Evolutionary conservation across 64 coral and sea anemone species (phyloP).

Genomic region (Hydrozoanthus tunicans): DNA sequence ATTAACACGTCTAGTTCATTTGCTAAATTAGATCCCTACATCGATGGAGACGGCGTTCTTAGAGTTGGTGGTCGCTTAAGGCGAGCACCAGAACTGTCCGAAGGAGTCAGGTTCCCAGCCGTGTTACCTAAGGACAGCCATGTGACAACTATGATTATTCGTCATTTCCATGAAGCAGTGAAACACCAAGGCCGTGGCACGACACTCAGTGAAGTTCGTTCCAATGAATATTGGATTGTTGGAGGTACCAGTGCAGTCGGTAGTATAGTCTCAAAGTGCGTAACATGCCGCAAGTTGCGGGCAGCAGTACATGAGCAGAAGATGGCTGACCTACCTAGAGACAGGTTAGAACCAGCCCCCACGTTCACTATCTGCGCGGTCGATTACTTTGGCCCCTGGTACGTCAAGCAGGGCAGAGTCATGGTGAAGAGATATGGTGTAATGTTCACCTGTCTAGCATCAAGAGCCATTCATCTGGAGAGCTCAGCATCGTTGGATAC

Average conservation of each 20-base stretch:
- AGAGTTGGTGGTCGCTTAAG: slow-evolving; percentile 41
- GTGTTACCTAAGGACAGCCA: slow-evolving; percentile 42
- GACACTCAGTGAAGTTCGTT: slow-evolving; percentile 58
- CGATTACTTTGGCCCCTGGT: slow-evolving; percentile 11
- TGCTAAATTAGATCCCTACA: slow-evolving; percentile 11
- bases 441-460: slow-evolving; percentile 12
- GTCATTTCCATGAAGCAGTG: slow-evolving; percentile 51
- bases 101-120: slow-evolving; percentile 20
- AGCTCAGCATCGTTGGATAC: slow-evolving; percentile 7
- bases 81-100: slow-evolving; percentile 21
- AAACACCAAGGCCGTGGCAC: slow-evolving; percentile 51
- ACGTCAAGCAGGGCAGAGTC: not conserved
- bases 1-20: not conserved
- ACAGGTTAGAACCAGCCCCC: not conserved
- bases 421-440: slow-evolving; percentile 15
- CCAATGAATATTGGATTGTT: slow-evolving; percentile 43
- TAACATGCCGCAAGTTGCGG: not conserved
- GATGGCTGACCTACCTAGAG: slow-evolving; percentile 14
- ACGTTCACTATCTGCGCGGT: not conserved
- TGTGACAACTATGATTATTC: slow-evolving; percentile 41
- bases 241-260: slow-evolving; percentile 23
- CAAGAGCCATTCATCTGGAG: slow-evolving; percentile 23
- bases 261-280: not conserved
- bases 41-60: slow-evolving; percentile 1
- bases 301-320: not conserved